Percentiles rank a stretch among this genome's conserved stretches.
Conservation (phyloP, 1,140 invertebrate genomes). For the Delia radicum region DNA sequence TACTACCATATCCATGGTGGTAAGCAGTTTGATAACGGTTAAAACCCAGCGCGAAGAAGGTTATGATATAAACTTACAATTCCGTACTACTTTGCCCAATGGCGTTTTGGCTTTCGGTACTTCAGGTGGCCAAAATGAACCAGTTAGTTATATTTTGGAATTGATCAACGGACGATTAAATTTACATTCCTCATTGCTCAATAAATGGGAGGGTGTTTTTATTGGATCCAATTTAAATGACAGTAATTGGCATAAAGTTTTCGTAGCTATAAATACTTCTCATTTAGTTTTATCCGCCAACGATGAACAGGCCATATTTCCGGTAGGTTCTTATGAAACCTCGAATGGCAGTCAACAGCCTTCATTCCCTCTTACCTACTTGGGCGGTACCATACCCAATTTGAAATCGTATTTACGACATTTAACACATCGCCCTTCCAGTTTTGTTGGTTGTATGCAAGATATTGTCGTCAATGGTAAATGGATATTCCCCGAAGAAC, state of each 20-base stretch:
- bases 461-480: constrained; percentile 84
- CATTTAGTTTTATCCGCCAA: constrained; percentile 82
- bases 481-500: constrained; percentile 63
- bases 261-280: constrained; percentile 82
- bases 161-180: constrained; percentile 79
- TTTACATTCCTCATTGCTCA: constrained; percentile 80
- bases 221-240: constrained; percentile 81
- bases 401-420: constrained; percentile 63
- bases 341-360: constrained; percentile 72
- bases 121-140: constrained; percentile 58
- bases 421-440: constrained; percentile 69
- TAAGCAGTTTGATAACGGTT: constrained; percentile 73
- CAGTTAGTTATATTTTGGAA: constrained; percentile 75
- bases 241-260: constrained; percentile 83
- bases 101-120: constrained; percentile 84
- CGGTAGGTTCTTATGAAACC: constrained; percentile 76
- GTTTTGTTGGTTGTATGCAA: constrained; percentile 88
- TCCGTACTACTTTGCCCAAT: constrained; percentile 85
- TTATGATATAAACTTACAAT: constrained; percentile 85
- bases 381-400: constrained; percentile 70
- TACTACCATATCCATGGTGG: constrained; percentile 85
- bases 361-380: constrained; percentile 77
- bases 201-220: constrained; percentile 87
- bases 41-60: constrained; percentile 80
- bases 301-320: constrained; percentile 86